Evolutionary conservation across 2,888 invertebrate species (phyloP).

Genomic region (Tipula helvola): DNA sequence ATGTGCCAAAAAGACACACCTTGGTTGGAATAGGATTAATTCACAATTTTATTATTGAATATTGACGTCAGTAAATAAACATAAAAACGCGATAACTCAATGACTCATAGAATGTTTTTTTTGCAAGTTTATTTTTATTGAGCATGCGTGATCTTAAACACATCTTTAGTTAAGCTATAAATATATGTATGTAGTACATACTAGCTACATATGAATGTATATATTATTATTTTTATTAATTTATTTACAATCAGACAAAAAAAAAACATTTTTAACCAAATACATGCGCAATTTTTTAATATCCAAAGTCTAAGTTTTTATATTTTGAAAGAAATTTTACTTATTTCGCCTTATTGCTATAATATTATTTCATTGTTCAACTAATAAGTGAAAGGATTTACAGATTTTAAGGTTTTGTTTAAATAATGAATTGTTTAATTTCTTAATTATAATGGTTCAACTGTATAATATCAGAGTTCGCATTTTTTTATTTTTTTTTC

Average conservation of each 20-base stretch:
- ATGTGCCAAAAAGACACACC: too few species aligned
- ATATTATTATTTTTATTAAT: background rate
- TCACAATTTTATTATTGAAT: background rate
- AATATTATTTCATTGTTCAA: background rate
- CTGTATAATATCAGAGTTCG: background rate
- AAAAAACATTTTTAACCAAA: background rate
- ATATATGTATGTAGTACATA: background rate
- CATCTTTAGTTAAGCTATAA: background rate
- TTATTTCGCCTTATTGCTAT: background rate
- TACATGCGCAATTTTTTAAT: background rate
- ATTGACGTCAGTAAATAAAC: background rate
- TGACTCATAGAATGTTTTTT: background rate
- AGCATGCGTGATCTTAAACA: background rate
- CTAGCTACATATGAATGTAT: background rate
- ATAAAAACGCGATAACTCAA: background rate
- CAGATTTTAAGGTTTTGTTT: background rate
- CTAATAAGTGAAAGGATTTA: background rate
- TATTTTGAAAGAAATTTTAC: background rate
- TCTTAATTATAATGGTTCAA: background rate
- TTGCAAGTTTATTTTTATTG: background rate
- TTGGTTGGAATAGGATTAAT: too few species aligned
- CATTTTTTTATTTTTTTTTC: background rate
- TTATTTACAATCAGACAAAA: background rate
- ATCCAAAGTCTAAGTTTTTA: background rate
- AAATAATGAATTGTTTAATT: background rate